These are phyloP conservation scores for Aphidius ervi DNA, from an alignment of 1,140 invertebrate species.

Conservation along the genomic window DNA sequence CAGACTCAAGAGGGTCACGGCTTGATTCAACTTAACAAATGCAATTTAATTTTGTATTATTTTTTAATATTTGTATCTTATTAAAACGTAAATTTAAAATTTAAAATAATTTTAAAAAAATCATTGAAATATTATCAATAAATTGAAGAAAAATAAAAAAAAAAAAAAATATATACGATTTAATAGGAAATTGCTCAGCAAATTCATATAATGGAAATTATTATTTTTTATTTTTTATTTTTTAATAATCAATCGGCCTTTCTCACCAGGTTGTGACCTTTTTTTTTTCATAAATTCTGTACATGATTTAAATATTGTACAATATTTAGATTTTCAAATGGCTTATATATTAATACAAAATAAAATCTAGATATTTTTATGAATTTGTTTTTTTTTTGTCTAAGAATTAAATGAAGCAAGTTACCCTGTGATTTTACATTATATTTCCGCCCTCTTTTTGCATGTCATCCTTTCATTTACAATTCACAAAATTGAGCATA, in stretches of 20 bases:
- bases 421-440: conserved; percentile 11
- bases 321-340: no score
- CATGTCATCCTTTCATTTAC: conserved; percentile 24
- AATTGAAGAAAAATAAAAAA: conserved; percentile 9
- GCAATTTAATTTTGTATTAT: no score
- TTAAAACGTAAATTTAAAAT: background rate
- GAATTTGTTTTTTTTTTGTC: conserved; percentile 2
- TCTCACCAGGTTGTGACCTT: conserved; percentile 42
- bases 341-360: no score
- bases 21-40: no score
- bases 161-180: conserved; percentile 7
- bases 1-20: no score
- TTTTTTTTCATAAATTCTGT: conserved; percentile 18
- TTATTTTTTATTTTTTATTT: conserved; percentile 21
- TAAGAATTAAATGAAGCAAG: conserved; percentile 10
- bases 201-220: conserved; percentile 35
- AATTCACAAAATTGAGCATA: conserved; percentile 19
- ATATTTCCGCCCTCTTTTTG: conserved; percentile 22
- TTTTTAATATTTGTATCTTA: no score
- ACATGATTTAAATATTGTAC: conserved; percentile 4
- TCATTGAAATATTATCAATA: background rate
- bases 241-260: conserved; percentile 40
- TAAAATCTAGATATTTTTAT: background rate
- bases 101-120: background rate
- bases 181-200: conserved; percentile 43